phyloP scores from a whole-genome alignment of 2,113 vertebrate species.

The human (Homo sapiens) region DNA sequence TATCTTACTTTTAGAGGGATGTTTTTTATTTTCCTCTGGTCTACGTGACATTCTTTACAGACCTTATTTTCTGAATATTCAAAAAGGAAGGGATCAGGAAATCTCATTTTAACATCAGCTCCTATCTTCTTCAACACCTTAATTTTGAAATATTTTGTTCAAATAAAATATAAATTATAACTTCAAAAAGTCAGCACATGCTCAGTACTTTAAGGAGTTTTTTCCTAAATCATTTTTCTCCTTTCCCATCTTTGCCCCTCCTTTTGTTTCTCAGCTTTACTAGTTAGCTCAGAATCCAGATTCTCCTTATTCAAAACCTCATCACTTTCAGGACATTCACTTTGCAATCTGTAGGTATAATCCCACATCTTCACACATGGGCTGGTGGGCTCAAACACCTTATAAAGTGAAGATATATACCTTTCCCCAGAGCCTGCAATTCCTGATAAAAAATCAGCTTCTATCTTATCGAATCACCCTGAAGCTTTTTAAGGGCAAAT shows the following conservation, averaged over 20 bases:
- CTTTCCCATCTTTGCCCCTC: background rate
- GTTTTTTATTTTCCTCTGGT: slow-evolving; percentile 94
- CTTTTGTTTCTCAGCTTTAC: background rate
- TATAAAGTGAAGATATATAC: background rate
- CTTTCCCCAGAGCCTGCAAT: background rate
- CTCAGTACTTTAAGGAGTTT: background rate
- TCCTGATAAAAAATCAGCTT: background rate
- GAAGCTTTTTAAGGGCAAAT: background rate
- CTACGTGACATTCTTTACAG: slow-evolving; percentile 91
- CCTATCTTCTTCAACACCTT: slow-evolving; percentile 90
- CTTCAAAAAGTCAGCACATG: slow-evolving; percentile 80
- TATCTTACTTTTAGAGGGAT: slow-evolving; percentile 87
- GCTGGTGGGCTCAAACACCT: background rate
- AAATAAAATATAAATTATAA: slow-evolving; percentile 93
- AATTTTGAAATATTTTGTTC: slow-evolving; percentile 95
- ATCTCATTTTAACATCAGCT: slow-evolving; percentile 93
- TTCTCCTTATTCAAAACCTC: background rate
- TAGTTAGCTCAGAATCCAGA: background rate
- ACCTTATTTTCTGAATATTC: slow-evolving; percentile 93
- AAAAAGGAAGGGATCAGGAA: slow-evolving; percentile 93
- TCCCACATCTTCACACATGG: background rate
- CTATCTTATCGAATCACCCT: background rate
- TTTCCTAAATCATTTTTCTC: background rate
- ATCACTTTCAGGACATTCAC: background rate
- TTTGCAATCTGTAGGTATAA: background rate